These are phyloP conservation scores for Wiebesia pumilae DNA, from an alignment of 1,140 invertebrate species.

Conservation along the genomic window DNA sequence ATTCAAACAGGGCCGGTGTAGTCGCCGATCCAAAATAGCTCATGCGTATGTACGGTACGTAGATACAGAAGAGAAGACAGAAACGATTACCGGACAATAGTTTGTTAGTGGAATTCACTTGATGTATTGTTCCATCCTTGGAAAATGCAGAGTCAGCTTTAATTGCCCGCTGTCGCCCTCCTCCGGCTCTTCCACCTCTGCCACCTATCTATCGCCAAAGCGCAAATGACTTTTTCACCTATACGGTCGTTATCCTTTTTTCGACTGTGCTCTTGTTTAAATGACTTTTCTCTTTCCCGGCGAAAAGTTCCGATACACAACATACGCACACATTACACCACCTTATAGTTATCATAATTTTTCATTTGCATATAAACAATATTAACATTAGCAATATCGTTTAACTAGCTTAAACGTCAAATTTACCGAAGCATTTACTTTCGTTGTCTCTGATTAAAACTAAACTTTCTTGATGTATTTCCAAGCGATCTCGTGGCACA, in stretches of 20 bases:
- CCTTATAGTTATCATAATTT: neutral
- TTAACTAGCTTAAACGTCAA: neutral
- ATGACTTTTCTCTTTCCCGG: constrained; percentile 14
- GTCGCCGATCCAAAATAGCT: constrained; percentile 41
- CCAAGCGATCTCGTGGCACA: neutral
- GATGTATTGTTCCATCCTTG: constrained; percentile 70
- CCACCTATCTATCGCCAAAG: neutral
- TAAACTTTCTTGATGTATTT: neutral
- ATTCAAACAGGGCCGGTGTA: constrained; percentile 26
- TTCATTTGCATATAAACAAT: neutral
- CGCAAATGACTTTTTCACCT: constrained; percentile 49
- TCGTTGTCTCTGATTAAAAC: neutral
- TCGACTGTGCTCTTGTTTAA: neutral
- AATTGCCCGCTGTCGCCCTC: constrained; percentile 26
- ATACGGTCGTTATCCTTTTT: constrained; percentile 23
- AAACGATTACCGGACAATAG: constrained; percentile 74
- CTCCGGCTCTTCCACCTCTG: constrained; percentile 9
- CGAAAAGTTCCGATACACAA: neutral
- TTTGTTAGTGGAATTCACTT: constrained; percentile 74
- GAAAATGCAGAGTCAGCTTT: constrained; percentile 70
- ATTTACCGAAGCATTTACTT: neutral
- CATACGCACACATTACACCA: neutral
- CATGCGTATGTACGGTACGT: neutral
- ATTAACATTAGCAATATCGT: neutral
- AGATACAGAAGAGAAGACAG: constrained; percentile 44